Conservation (phyloP, 2,113 vertebrate genomes). For the Propithecus coquereli region DNA sequence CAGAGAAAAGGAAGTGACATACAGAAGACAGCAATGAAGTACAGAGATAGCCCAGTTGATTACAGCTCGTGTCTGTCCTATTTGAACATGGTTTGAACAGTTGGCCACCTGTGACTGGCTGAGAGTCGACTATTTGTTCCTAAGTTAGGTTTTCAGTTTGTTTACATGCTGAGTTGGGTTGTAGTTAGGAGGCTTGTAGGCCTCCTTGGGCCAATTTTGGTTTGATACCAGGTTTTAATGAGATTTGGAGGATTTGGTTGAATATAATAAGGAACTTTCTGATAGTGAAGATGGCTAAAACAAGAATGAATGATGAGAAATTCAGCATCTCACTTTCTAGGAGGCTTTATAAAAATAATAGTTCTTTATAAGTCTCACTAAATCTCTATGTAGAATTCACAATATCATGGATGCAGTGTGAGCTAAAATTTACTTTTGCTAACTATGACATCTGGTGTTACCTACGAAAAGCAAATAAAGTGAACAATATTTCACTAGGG, state of each 20-base stretch:
- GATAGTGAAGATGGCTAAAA: background rate
- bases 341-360: background rate
- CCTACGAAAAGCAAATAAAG: background rate
- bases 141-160: background rate
- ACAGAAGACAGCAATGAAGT: background rate
- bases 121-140: background rate
- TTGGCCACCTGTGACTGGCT: background rate
- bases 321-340: background rate
- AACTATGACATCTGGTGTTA: background rate
- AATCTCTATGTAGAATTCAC: background rate
- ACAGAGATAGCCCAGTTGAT: background rate
- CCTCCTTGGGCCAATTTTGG: background rate
- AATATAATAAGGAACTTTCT: background rate
- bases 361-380: background rate
- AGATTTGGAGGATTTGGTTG: background rate
- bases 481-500: background rate
- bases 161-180: background rate
- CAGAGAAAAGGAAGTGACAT: background rate
- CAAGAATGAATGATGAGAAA: background rate
- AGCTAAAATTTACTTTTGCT: background rate
- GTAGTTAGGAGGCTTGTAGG: background rate
- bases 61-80: background rate
- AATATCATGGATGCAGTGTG: background rate
- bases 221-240: background rate
- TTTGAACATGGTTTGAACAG: background rate